Conservation (phyloP, 2,888 invertebrate species). For the Cryptocephalus primarius region DNA sequence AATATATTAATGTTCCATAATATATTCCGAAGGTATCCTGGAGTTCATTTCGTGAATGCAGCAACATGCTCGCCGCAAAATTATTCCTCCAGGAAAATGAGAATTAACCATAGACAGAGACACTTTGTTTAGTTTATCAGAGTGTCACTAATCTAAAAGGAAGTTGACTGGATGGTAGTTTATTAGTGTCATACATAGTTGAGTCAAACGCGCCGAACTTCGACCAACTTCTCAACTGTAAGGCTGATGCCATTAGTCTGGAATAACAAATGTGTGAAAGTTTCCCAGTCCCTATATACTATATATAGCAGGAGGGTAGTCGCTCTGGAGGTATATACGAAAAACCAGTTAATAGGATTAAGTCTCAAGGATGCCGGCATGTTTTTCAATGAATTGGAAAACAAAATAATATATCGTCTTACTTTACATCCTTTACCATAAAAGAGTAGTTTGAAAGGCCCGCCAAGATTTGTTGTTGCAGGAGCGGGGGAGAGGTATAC, state of each 20-base stretch:
- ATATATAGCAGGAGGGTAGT: slow-evolving; percentile 3
- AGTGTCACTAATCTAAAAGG: too few relatives aligned
- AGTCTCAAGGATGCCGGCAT: slow-evolving; percentile 7
- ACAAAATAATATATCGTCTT: slow-evolving; percentile 5
- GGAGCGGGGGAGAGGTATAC: neutral
- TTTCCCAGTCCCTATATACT: slow-evolving; percentile 7
- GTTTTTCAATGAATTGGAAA: slow-evolving; percentile 8
- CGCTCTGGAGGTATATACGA: slow-evolving; percentile 5
- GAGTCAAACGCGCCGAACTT: slow-evolving; percentile 10
- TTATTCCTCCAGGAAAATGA: too few relatives aligned
- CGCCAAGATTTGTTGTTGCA: neutral
- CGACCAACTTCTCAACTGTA: slow-evolving; percentile 9
- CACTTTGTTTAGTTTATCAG: too few relatives aligned
- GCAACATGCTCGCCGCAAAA: too few relatives aligned
- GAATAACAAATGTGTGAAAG: slow-evolving; percentile 18
- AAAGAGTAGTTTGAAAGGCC: neutral
- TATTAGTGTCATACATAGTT: neutral
- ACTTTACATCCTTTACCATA: neutral
- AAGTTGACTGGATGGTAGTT: too few relatives aligned
- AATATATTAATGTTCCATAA: too few relatives aligned
- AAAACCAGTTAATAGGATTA: slow-evolving; percentile 13
- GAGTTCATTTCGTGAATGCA: too few relatives aligned
- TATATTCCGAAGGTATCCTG: too few relatives aligned
- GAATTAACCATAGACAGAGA: too few relatives aligned
- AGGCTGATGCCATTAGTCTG: slow-evolving; percentile 14